phyloP scores from a whole-genome alignment of 2,888 invertebrate genomes.

The Phasia obesa region DNA sequence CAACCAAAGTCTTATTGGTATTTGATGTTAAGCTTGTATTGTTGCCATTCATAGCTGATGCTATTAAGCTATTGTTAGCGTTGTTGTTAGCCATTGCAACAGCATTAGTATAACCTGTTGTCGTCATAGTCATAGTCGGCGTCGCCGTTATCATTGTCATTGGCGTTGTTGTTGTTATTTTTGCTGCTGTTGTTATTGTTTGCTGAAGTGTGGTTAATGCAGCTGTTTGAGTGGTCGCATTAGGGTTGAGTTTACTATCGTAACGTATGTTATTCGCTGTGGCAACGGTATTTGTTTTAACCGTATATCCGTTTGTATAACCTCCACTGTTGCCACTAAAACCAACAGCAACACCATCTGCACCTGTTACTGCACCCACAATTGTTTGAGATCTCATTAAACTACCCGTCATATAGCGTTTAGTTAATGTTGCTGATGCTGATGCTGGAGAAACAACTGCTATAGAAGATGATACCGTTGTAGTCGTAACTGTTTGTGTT shows the following conservation, averaged over 20 bases:
- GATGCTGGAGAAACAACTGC: slow-evolving; percentile 71
- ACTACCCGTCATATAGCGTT: slow-evolving; percentile 80
- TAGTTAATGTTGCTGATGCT: slow-evolving; percentile 73
- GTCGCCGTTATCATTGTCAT: slow-evolving; percentile 47
- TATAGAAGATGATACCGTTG: slow-evolving; percentile 67
- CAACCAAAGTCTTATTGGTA: slow-evolving; percentile 71
- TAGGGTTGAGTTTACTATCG: slow-evolving; percentile 66
- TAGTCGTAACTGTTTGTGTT: slow-evolving; percentile 54
- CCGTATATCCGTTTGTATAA: slow-evolving; percentile 60
- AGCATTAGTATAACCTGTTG: slow-evolving; percentile 54
- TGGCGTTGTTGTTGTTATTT: slow-evolving; percentile 39
- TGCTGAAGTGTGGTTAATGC: slow-evolving; percentile 64
- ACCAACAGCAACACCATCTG: slow-evolving; percentile 67
- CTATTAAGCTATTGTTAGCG: slow-evolving; percentile 53
- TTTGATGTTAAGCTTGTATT: slow-evolving; percentile 71
- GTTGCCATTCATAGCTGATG: slow-evolving; percentile 56
- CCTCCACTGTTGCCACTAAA: slow-evolving; percentile 22
- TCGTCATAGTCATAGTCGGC: slow-evolving; percentile 52
- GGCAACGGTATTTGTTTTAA: slow-evolving; percentile 66
- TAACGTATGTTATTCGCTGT: slow-evolving; percentile 57
- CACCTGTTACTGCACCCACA: slow-evolving; percentile 69
- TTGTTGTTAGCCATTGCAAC: slow-evolving; percentile 23
- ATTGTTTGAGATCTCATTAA: slow-evolving; percentile 81
- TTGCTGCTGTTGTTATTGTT: slow-evolving; percentile 56
- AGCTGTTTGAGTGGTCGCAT: slow-evolving; percentile 64